Conservation (phyloP, 2,888 invertebrate genomes). For the Microctonus hyperodae region DNA sequence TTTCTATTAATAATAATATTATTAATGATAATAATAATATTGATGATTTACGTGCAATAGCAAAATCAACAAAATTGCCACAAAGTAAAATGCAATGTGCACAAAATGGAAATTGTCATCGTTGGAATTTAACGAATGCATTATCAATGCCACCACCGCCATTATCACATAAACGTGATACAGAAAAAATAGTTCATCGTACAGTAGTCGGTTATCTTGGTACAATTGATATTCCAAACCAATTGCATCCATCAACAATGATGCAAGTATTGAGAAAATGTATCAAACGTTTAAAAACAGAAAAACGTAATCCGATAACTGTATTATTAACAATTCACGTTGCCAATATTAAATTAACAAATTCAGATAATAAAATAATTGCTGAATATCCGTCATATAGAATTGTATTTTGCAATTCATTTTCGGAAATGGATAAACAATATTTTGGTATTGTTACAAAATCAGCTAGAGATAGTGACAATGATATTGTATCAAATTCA, state of each 20-base stretch:
- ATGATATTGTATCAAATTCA: slow-evolving; percentile 77
- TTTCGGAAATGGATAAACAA: slow-evolving; percentile 88
- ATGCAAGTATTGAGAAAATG: slow-evolving; percentile 82
- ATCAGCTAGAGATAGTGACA: slow-evolving; percentile 67
- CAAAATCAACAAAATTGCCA: slow-evolving; percentile 22
- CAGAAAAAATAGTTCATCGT: slow-evolving; percentile 73
- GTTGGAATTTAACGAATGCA: slow-evolving; percentile 61
- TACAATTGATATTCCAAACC: slow-evolving; percentile 94
- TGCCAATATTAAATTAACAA: slow-evolving; percentile 80
- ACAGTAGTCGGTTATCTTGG: slow-evolving; percentile 94
- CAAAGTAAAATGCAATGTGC: slow-evolving; percentile 51
- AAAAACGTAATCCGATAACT: slow-evolving; percentile 84
- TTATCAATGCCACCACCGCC: slow-evolving; percentile 62
- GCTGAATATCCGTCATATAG: slow-evolving; percentile 88
- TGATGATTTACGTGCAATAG: background rate
- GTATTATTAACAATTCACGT: slow-evolving; percentile 86
- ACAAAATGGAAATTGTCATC: slow-evolving; percentile 53
- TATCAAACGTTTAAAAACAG: slow-evolving; percentile 86
- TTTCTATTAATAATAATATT: slow-evolving; percentile 26
- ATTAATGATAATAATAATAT: background rate
- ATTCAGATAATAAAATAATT: slow-evolving; percentile 78
- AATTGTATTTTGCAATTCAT: slow-evolving; percentile 88
- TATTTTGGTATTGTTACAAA: slow-evolving; percentile 94
- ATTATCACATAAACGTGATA: slow-evolving; percentile 54
- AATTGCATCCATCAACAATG: slow-evolving; percentile 77